phyloP scores from a whole-genome alignment of 1,140 invertebrate species.

The Ridgeia piscesae region DNA sequence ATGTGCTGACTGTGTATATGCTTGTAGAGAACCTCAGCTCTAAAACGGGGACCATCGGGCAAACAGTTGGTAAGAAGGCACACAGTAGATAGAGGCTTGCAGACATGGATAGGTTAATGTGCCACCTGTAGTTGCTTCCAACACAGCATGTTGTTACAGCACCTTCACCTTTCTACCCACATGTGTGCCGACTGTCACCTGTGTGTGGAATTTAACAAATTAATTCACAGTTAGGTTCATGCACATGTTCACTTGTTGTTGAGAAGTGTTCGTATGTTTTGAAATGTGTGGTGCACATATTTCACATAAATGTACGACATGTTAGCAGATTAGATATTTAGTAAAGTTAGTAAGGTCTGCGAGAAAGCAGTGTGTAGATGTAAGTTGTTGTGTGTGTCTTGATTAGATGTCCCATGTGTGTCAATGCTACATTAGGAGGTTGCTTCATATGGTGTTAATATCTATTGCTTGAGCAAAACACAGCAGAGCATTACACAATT shows the following conservation, averaged over 20 bases:
- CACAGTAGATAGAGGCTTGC: neutral
- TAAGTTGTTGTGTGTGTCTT: neutral
- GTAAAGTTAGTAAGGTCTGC: neutral
- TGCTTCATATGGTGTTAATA: neutral
- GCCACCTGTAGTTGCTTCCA: neutral
- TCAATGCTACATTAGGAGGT: neutral
- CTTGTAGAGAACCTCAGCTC: constrained; percentile 3
- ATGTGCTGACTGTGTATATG: neutral
- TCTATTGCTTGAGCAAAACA: neutral
- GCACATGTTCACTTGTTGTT: neutral
- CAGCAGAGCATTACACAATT: neutral
- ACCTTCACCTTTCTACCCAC: neutral
- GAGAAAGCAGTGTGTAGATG: neutral
- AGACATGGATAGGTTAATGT: neutral
- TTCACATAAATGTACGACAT: neutral
- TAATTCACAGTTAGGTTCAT: neutral
- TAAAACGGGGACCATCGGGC: neutral
- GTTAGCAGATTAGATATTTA: neutral
- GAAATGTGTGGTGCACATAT: neutral
- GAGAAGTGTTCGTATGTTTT: neutral
- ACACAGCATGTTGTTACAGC: neutral
- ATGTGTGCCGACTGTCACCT: neutral
- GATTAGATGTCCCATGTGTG: neutral
- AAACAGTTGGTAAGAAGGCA: neutral
- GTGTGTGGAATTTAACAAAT: neutral